Conservation (phyloP, 2,888 invertebrate species). For the Erebia ligea region DNA sequence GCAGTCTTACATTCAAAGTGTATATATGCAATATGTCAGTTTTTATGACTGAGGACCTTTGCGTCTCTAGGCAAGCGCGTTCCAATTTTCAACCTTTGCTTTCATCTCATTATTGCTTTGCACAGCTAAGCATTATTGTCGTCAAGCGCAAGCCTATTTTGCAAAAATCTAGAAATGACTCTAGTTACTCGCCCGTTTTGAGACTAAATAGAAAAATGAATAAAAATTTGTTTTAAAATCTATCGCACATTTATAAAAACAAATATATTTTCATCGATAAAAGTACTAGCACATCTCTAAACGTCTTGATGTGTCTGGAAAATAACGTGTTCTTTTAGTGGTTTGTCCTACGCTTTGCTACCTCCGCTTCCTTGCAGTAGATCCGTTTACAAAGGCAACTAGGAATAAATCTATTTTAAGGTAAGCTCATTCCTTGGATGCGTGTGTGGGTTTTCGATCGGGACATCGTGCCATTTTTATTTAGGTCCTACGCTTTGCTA, state of each 20-base stretch:
- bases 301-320: conserved; percentile 65
- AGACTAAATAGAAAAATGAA: background rate
- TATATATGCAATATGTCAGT: too few relatives aligned
- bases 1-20: too few relatives aligned
- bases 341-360: conserved; percentile 69
- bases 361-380: conserved; percentile 57
- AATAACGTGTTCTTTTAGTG: conserved; percentile 78
- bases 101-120: too few relatives aligned
- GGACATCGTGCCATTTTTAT: background rate
- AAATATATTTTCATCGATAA: conserved; percentile 45
- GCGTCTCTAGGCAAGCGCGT: too few relatives aligned
- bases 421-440: conserved; percentile 3
- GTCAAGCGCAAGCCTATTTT: too few relatives aligned
- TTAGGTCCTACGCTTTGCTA: too few relatives aligned
- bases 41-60: too few relatives aligned
- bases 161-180: too few relatives aligned
- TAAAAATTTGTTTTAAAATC: background rate
- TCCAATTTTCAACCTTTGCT: too few relatives aligned
- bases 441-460: conserved; percentile 27
- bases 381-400: conserved; percentile 55
- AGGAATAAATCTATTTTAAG: conserved; percentile 40
- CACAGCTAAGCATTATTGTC: too few relatives aligned
- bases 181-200: background rate
- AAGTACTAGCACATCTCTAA: conserved; percentile 50
- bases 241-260: background rate